Conservation (phyloP, 2,113 vertebrate genomes). For the Fregetta grallaria region DNA sequence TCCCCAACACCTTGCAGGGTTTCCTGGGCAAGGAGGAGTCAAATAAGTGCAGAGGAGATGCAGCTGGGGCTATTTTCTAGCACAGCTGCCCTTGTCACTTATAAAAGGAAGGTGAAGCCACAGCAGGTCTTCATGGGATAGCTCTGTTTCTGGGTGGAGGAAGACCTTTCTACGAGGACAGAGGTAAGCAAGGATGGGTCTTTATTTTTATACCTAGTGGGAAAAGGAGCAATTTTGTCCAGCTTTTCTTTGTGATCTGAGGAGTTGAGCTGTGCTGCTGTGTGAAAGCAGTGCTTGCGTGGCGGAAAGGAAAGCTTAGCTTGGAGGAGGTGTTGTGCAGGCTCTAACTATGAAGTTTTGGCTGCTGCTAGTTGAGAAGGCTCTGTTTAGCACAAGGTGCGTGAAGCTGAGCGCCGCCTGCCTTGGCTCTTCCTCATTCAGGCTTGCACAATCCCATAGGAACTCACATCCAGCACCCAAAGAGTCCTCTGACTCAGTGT, state of each 20-base stretch:
- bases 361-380: not conserved
- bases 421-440: not conserved
- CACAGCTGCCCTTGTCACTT: not conserved
- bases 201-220: not conserved
- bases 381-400: not conserved
- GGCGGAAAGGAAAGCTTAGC: not conserved
- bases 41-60: not conserved
- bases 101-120: not conserved
- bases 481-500: not conserved
- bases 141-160: not conserved
- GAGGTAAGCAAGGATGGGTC: not conserved
- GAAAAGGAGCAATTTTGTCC: not conserved
- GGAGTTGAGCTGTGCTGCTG: not conserved
- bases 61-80: not conserved
- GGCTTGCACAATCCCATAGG: not conserved
- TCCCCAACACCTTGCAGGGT: not conserved
- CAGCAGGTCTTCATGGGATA: fast-evolving
- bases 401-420: not conserved
- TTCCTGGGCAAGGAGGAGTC: not conserved
- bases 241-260: not conserved
- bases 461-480: not conserved
- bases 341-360: not conserved
- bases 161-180: fast-evolving
- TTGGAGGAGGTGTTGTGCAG: not conserved
- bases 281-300: not conserved